Evolutionary conservation across 2,113 vertebrate genomes (phyloP).

Genomic region (Desmodus rotundus): DNA sequence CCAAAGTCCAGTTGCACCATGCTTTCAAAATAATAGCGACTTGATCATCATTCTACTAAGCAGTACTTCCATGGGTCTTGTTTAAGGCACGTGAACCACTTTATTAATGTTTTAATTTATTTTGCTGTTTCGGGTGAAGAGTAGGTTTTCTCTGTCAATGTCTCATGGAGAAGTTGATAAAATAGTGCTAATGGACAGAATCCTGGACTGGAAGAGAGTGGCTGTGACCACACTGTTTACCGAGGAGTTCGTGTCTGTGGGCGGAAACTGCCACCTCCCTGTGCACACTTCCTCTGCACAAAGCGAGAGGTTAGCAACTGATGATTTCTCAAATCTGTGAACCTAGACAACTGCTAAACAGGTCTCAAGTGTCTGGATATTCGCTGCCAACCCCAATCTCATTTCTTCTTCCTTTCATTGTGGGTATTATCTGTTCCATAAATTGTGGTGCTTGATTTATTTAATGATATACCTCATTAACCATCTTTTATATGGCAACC

Average conservation of each 20-base stretch:
- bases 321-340: background rate
- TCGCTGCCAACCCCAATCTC: background rate
- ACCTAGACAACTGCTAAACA: background rate
- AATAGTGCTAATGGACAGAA: background rate
- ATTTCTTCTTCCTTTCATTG: background rate
- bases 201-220: background rate
- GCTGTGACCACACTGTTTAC: rapidly evolving
- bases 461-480: background rate
- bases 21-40: background rate
- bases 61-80: background rate
- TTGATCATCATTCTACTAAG: background rate
- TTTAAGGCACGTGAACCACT: background rate
- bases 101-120: background rate
- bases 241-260: background rate
- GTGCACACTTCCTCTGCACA: background rate
- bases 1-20: background rate
- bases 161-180: background rate
- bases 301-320: background rate
- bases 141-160: background rate
- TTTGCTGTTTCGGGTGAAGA: background rate
- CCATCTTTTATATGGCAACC: background rate
- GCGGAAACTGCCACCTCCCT: background rate
- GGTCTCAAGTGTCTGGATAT: background rate
- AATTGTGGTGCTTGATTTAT: background rate
- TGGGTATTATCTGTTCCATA: background rate